Base-by-base conservation (phyloP, 2,888 invertebrate genomes). In the Eupithecia subumbrata region DNA sequence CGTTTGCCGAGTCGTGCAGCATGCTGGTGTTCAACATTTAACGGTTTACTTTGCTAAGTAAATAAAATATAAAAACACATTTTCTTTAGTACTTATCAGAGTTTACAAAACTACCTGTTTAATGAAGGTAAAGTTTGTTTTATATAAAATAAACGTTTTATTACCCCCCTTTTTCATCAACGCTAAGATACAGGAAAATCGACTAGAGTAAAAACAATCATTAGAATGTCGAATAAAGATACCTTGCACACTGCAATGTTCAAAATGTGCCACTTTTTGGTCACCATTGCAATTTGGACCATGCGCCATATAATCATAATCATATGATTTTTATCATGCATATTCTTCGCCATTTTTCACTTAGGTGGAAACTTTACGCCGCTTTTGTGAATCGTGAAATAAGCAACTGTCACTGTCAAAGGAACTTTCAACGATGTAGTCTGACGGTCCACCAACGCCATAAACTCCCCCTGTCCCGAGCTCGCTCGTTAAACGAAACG, bases 401-500 rank as follows among this genome's bases (percentile, higher is more conserved):
- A 52, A 52, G 52, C 52, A 48, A 52, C 56, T 56, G 56, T 56
- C 56, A 56, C 22, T 52, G 52, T 52, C 52, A 52, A 52, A 52
- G 52, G n/a, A 52, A n/a, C 52, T 22, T 52, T 66, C 37, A 34
- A 30, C 30, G 34, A 18, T 18, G n/a, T 40, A 37, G n/a, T 67
- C 40, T 67, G 43, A 18, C 37, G 67, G 66, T n/a, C 67, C 40
- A 37, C 66, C 69, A 71, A 67, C 75, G 60, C 72, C 25, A 48
- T 71, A 72, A 75, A 72, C 69, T 70, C 56, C 76, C 63, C 67
- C 22, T 12, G 63, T 25, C 43, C 18, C 34, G 48, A 52, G 22
- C 43, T 74, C 48, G 34, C 43, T 76, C 76, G 73, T 76, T 74
- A 76, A 76, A 74, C 64, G 63, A 71, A 76, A 74, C 76, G 71